A percentile compares a stretch with the other conserved stretches of the same genome.
These are phyloP conservation scores for Heptascelio sp. DNA, from an alignment of 2,888 invertebrate genomes.

Conservation along the genomic window DNA sequence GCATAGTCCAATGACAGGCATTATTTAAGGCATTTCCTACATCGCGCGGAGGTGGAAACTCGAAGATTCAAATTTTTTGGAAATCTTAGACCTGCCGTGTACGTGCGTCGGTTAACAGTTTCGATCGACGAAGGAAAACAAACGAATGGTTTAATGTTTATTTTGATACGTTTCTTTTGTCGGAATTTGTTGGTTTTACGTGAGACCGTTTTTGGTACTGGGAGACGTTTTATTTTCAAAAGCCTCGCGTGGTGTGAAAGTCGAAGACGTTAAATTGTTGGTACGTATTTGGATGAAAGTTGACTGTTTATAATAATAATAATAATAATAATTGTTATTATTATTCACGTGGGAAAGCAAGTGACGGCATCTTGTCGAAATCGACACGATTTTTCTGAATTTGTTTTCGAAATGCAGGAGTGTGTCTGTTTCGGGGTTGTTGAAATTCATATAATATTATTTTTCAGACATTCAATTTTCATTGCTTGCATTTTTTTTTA, in stretches of 20 bases:
- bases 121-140: conserved; percentile 1
- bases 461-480: no score
- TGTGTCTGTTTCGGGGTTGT: background rate
- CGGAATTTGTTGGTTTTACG: conserved; percentile 3
- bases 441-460: background rate
- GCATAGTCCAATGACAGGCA: conserved; percentile 78
- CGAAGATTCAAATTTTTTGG: conserved; percentile 22
- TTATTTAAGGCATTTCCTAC: conserved; percentile 68
- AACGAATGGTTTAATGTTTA: conserved; percentile 15
- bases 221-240: conserved; percentile 32
- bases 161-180: conserved; percentile 38
- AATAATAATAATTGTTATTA: background rate
- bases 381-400: background rate
- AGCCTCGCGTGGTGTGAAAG: background rate
- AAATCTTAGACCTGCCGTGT: background rate
- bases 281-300: conserved; percentile 29
- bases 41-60: conserved; percentile 34
- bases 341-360: no score
- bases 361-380: no score
- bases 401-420: background rate
- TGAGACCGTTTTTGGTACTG: conserved; percentile 12
- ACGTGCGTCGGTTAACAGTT: background rate
- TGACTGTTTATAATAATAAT: conserved; percentile 56
- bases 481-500: no score
- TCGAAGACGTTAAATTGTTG: conserved; percentile 22